phyloP scores from a whole-genome alignment of 2,113 vertebrate species.

The Zootoca vivipara region DNA sequence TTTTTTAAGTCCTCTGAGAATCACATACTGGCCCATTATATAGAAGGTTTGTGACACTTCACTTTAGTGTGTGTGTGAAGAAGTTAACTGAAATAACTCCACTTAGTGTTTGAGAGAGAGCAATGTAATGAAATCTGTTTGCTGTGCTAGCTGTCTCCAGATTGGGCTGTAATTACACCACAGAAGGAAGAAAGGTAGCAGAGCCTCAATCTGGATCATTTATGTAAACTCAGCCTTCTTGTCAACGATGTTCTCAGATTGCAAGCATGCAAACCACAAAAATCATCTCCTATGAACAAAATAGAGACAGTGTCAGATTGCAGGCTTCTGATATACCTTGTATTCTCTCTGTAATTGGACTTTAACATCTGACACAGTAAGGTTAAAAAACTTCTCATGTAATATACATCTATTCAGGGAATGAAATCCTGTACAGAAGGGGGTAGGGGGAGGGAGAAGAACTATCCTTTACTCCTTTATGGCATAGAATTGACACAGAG shows the following conservation, averaged over 20 bases:
- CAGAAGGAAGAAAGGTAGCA: slow-evolving; percentile 82
- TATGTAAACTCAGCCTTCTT: slow-evolving; percentile 87
- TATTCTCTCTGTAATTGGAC: slow-evolving; percentile 68
- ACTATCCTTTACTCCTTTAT: slow-evolving; percentile 29
- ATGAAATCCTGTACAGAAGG: slow-evolving; percentile 43
- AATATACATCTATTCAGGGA: slow-evolving; percentile 41
- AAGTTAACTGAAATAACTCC: slow-evolving; percentile 79
- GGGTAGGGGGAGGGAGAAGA: neutral
- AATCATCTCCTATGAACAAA: slow-evolving; percentile 83
- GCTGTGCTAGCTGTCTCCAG: slow-evolving; percentile 86
- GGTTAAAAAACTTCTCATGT: slow-evolving; percentile 65
- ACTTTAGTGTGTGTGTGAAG: slow-evolving; percentile 43
- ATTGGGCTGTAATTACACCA: slow-evolving; percentile 90
- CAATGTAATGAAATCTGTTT: slow-evolving; percentile 86
- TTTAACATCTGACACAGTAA: slow-evolving; percentile 68
- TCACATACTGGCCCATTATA: slow-evolving; percentile 47
- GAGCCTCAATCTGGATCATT: slow-evolving; percentile 80
- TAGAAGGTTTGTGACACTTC: slow-evolving; percentile 57
- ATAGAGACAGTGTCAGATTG: slow-evolving; percentile 77
- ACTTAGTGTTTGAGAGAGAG: slow-evolving; percentile 74
- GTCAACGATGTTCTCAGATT: slow-evolving; percentile 80
- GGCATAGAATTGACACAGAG: slow-evolving; percentile 22
- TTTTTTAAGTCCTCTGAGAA: slow-evolving; percentile 21
- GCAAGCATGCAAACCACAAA: slow-evolving; percentile 80
- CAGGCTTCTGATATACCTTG: slow-evolving; percentile 69